Base-by-base conservation (phyloP, 2,797 vertebrate species). In the Falco naumanni region DNA sequence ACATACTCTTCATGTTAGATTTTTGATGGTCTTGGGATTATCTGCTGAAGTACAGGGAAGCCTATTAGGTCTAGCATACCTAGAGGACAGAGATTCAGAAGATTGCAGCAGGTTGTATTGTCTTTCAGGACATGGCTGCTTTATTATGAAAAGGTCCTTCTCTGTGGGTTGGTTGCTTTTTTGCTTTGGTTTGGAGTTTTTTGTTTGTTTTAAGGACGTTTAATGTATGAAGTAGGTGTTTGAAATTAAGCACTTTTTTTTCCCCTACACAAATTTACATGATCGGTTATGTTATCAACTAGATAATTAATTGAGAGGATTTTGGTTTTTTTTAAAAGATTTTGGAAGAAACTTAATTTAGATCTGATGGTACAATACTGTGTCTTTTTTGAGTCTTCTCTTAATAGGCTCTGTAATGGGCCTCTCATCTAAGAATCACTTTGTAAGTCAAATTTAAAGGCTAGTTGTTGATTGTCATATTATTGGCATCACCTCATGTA, bases 1-100 rank as follows among this genome's bases (percentile, higher is more conserved):
- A 26, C 0, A 0, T 90, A 47, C 12, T 83, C 26, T 39, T 60
- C 1, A 0, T n/a, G 19, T 51, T 33, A 54, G 37, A 5, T 21
- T 91, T 77, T 57, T 39, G 4, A 37, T 77, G 13, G 69, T 89
- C 41, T 88, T 72, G 12, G 21, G 18, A 29, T 75, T 88, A 53
- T 39, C 20, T 3, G 2, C 18, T 75, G 59, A 66, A 76, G 31
- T 91, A 16, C 33, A 89, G 34, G 63, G 56, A 45, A 68, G 29
- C 5, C 31, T 85, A 3, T 71, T 82, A 48, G 10, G 16, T 68
- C 31, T 37, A 64, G 6, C 45, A 26, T 33, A n/a, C 61, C 13
- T 74, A 34, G 39, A 70, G 10, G 31, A 77, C 25, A 72, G 34
- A 50, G 6, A 48, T 68, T 63, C 41, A 24, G 16, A 82, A 84